Evolutionary conservation across 2,113 vertebrate species (phyloP).

Genomic region (Neotoma lepida): DNA sequence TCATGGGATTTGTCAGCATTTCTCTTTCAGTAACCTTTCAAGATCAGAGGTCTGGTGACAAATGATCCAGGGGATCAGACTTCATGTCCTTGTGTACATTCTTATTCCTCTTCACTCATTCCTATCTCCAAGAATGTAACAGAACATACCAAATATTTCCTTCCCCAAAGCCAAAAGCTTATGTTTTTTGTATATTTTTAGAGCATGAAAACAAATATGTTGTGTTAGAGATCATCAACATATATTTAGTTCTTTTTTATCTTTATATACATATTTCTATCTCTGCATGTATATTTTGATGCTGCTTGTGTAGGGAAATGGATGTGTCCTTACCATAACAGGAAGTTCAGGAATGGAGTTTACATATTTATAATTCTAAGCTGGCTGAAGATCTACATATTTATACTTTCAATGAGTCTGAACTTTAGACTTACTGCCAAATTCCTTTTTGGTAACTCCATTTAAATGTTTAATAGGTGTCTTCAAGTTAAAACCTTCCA

Average conservation of each 20-base stretch:
- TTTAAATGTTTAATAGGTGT: conserved; percentile 13
- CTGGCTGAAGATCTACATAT: conserved; percentile 46
- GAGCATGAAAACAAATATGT: not conserved
- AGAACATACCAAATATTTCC: not conserved
- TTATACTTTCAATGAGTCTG: not conserved
- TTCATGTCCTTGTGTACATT: not conserved
- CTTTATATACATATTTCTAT: not conserved
- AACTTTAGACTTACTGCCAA: conserved; percentile 41
- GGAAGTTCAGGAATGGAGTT: not conserved
- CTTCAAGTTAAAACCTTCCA: conserved; percentile 17
- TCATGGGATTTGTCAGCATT: not conserved
- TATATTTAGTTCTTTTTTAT: not conserved
- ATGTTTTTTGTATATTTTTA: not conserved
- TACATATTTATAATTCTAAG: conserved; percentile 47
- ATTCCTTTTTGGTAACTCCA: not conserved
- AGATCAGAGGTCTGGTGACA: not conserved
- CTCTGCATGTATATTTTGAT: not conserved
- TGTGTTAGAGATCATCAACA: not conserved
- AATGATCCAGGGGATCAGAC: not conserved
- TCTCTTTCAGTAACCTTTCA: not conserved
- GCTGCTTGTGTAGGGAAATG: not conserved
- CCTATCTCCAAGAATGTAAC: not conserved
- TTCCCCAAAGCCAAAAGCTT: accelerated
- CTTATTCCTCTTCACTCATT: not conserved
- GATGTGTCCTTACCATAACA: not conserved